These are phyloP conservation scores for Equus quagga DNA, from an alignment of 2,113 vertebrate genomes.

Conservation along the genomic window DNA sequence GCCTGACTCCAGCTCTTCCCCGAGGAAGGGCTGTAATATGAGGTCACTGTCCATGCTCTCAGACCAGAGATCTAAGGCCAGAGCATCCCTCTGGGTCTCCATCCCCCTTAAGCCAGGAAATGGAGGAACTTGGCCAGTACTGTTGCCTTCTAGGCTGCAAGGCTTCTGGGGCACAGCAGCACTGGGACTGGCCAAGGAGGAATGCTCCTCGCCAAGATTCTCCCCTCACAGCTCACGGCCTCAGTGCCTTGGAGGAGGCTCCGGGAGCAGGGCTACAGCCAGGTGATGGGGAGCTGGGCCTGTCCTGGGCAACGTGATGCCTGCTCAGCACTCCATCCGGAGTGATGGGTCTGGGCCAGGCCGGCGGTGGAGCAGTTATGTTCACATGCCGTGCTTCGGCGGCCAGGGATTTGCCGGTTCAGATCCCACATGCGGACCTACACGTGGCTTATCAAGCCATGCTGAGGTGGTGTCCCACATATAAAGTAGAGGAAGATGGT, in stretches of 20 bases:
- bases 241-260: not conserved
- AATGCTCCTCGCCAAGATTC: not conserved
- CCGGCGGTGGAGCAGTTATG: no score
- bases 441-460: no score
- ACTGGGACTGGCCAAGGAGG: not conserved
- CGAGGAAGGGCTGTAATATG: not conserved
- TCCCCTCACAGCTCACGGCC: not conserved
- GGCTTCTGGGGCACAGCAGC: not conserved
- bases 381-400: no score
- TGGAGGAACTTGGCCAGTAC: not conserved
- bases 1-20: not conserved
- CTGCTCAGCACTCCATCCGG: not conserved
- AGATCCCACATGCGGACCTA: no score
- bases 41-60: not conserved
- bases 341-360: no score
- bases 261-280: not conserved
- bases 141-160: not conserved
- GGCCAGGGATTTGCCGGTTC: no score
- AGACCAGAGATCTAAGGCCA: not conserved
- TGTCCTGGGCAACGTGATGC: not conserved
- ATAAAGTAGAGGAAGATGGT: no score
- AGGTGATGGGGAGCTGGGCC: not conserved
- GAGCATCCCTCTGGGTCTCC: not conserved
- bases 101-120: not conserved
- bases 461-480: no score